Evolutionary conservation across 2,797 vertebrate species (phyloP), one percentile per base, ranked within the genome.

Genomic region (Vultur gryphus): DNA sequence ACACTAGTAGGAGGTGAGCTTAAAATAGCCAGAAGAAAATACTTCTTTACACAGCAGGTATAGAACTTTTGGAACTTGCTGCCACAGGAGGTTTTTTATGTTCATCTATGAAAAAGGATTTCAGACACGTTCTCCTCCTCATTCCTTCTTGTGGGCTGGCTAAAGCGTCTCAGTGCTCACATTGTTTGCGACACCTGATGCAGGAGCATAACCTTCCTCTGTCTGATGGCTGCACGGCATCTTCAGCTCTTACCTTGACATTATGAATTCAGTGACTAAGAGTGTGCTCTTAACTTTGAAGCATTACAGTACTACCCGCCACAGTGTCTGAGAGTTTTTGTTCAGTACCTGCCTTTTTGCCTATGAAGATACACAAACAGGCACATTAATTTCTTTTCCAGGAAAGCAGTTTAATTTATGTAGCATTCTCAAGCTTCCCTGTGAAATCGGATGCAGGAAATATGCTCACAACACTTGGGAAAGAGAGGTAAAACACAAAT

Each of bases 381-480:
- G 9, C 5, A 57, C 23, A 14, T n/a, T 41, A 39, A 54, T 79
- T 54, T 66, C 2, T 80, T 58, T 90, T 89, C 39, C 67, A 58
- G 64, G 39, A 64, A 78, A 59, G 19, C 28, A 39, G 41, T 43
- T 93, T n/a, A 49, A 7, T 83, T 79, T 69, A 24, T 0, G 0
- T 7, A 52, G 15, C 5, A 9, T 84, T 86, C 59, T 51, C 18
- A 55, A 78, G 14, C 4, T 84, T 73, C 11, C 7, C 6, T 83
- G n/a, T 19, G 43, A 70, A 92, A 43, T 3, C 78, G 11, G 19
- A 39, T 58, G 39, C 26, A 48, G 35, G 11, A 65, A 70, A n/a
- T 73, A 69, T 0, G 1, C 9, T 83, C 0, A 0, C 6, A 8
- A 28, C 9, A 15, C 10, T 28, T 25, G 28, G 15, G 25, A 59